These are phyloP conservation scores for Diacarnus erythraeanus DNA, from an alignment of 37 sponge, comb jelly and placozoan genomes.

Conservation along the genomic window DNA sequence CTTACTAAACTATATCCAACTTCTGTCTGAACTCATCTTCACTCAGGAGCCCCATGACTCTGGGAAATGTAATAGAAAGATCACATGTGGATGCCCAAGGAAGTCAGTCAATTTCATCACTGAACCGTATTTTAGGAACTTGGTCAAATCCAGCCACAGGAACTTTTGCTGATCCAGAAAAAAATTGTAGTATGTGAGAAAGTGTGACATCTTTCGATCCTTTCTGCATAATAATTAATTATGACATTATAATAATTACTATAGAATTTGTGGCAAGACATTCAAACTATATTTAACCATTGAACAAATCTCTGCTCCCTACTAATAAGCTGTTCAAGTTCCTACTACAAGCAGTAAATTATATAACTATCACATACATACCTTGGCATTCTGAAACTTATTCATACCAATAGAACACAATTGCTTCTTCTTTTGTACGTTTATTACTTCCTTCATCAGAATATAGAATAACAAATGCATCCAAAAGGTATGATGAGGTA, in stretches of 20 bases:
- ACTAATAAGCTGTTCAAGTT: too few relatives aligned
- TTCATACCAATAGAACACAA: constrained; percentile 18
- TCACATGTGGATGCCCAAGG: neutral
- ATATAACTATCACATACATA: neutral
- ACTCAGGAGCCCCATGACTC: neutral
- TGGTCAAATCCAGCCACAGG: neutral
- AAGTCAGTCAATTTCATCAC: neutral
- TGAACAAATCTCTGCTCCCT: too few relatives aligned
- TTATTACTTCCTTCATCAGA: constrained; percentile 10
- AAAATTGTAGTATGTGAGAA: neutral
- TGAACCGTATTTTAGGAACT: neutral
- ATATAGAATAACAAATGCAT: constrained; percentile 9
- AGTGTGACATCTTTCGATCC: constrained; percentile 2
- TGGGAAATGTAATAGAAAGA: neutral
- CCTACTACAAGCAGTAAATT: too few relatives aligned
- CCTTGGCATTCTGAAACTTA: constrained; percentile 10
- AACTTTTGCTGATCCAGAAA: neutral
- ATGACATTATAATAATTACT: too few relatives aligned
- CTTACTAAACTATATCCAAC: too few relatives aligned
- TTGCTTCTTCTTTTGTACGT: constrained; percentile 31
- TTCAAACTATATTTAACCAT: too few relatives aligned
- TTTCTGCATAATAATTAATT: too few relatives aligned
- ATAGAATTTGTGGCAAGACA: too few relatives aligned
- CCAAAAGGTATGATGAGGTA: neutral
- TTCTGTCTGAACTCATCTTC: neutral